Base-by-base conservation (phyloP, 2,113 vertebrate species). In the Campylorhamphus procurvoides region DNA sequence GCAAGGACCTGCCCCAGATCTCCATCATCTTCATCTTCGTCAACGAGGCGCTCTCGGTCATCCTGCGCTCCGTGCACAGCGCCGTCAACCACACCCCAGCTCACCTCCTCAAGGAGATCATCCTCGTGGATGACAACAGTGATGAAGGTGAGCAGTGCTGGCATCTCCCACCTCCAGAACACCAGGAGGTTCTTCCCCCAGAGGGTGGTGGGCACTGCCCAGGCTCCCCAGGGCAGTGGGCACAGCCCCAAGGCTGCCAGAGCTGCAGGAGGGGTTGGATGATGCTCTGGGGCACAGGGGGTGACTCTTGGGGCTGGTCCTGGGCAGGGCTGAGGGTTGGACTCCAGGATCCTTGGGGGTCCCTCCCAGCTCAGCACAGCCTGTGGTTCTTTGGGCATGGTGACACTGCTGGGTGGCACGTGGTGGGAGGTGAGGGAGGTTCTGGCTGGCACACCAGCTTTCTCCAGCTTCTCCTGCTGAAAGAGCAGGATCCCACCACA, bases 1-100 rank as follows among this genome's bases (percentile, higher is more conserved):
- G 98, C 4, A 98, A 98, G 97, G 99, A 99, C 82, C 98, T 99
- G 20, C 99, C 99, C 2, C 98, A 99, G 98, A 99, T 99, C 95
- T 99, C 99, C 94, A 98, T 99, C 92, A 99, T 99, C 87, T 99
- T 99, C 92, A 99, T 99, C 98, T 99, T 99, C 1, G 99, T 99
- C 94, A 99, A 99, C 1, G 99, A 99, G 97, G 99, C 99, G 1
- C 97, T 99, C 96, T 99, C 99, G 0, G 99, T 99, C 92, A 99
- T 99, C 97, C 98, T 99, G 94, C 98, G 99, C 37, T 99, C 99
- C 0, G 98, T 99, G 68, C 99, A 99, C 98, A 99, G 99, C 0
- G 99, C 99, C 0, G 98, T 99, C 94, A 99, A 99, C 91, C 99
- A 99, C 94, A 99, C 99, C 0, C 99, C 99, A 0, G 98, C 99